Evolutionary conservation across 2,113 vertebrate genomes (phyloP).

Genomic region (Naja naja): DNA sequence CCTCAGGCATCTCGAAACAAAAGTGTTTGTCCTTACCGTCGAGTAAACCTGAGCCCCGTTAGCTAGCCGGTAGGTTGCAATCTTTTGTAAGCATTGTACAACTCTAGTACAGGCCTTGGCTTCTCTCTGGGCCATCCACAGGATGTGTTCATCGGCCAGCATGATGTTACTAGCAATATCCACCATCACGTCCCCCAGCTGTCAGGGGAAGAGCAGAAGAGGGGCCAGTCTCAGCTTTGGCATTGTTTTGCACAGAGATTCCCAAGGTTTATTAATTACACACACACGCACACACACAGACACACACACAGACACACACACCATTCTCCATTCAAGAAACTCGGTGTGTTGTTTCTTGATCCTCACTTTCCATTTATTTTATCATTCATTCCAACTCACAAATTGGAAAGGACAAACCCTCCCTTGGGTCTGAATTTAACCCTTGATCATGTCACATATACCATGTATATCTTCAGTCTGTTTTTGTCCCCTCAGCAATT

Average conservation of each 20-base stretch:
- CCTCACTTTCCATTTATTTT: not conserved
- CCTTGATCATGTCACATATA: not conserved
- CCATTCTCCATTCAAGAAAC: not conserved
- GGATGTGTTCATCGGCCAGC: conserved; percentile 90
- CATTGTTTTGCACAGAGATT: not conserved
- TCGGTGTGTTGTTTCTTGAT: not conserved
- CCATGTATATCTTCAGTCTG: not conserved
- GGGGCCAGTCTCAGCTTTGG: no score
- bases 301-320: no score
- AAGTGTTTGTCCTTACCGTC: conserved; percentile 70
- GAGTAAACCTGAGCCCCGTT: conserved; percentile 87
- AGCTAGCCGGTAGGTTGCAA: conserved; percentile 81
- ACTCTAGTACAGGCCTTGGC: conserved; percentile 89
- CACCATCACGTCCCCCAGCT: conserved; percentile 95
- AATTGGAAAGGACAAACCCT: not conserved
- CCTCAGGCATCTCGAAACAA: not conserved
- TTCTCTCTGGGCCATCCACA: conserved; percentile 92
- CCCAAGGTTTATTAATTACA: not conserved
- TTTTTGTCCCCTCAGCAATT: not conserved
- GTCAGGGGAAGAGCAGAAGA: conserved; percentile 22
- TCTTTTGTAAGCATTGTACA: conserved; percentile 85
- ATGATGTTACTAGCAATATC: conserved; percentile 96
- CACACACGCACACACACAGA: no score
- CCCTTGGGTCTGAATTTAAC: not conserved
- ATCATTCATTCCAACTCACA: not conserved